Percentiles rank a stretch among this genome's conserved stretches.
These are phyloP conservation scores for Drosophila mojavensis DNA, from an alignment of 1,140 invertebrate species.

Conservation along the genomic window DNA sequence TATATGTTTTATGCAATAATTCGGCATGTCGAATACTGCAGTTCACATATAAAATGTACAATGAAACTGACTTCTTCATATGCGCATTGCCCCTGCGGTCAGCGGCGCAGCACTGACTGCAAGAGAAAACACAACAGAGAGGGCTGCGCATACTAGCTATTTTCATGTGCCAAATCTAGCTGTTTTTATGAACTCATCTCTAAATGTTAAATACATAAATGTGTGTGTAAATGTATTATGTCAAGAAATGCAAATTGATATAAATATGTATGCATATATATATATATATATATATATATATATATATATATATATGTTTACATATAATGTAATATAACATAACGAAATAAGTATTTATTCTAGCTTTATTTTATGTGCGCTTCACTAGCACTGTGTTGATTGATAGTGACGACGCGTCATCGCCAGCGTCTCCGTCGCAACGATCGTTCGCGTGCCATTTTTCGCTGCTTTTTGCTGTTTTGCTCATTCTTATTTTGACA, in stretches of 20 bases:
- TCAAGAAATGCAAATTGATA: too few species aligned
- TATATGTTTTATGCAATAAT: not conserved
- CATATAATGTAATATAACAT: not conserved
- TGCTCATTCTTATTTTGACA: slow-evolving; percentile 75
- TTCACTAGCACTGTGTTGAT: slow-evolving; percentile 8
- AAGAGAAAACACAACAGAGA: too few species aligned
- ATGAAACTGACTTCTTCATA: not conserved
- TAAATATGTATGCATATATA: not conserved
- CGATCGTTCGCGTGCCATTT: slow-evolving; percentile 73
- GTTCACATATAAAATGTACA: not conserved
- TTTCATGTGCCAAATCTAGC: slow-evolving; percentile 7
- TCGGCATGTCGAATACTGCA: not conserved
- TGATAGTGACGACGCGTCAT: slow-evolving; percentile 19
- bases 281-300: not conserved
- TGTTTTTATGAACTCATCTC: not conserved
- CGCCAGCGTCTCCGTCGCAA: slow-evolving; percentile 19
- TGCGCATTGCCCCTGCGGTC: not conserved
- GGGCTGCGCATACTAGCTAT: too few species aligned
- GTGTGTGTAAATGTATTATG: too few species aligned
- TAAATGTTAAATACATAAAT: too few species aligned
- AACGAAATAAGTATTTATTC: not conserved
- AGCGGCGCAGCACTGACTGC: not conserved
- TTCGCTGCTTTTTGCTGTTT: slow-evolving; percentile 48
- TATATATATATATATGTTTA: not conserved
- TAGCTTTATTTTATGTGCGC: not conserved